Conservation (phyloP, 2,888 invertebrate genomes). For the Colostygia pectinataria region DNA sequence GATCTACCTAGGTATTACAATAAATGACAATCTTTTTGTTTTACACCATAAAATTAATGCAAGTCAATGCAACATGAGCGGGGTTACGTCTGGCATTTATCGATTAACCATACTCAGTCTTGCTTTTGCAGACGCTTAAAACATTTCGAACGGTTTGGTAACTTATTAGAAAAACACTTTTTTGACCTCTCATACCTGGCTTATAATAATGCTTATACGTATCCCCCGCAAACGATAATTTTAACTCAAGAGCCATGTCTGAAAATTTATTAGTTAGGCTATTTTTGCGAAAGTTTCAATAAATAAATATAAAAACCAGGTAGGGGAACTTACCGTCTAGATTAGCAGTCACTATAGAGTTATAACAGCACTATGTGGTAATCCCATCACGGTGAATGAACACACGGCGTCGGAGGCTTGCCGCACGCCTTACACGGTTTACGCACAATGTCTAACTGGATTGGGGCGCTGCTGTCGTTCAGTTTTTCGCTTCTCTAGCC, state of each 20-base stretch:
- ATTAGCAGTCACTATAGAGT: conserved; percentile 45
- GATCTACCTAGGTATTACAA: too few relatives aligned
- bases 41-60: neutral
- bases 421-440: conserved; percentile 43
- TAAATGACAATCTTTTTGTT: too few relatives aligned
- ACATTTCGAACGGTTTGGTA: neutral
- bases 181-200: too few relatives aligned
- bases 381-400: conserved; percentile 53
- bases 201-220: too few relatives aligned
- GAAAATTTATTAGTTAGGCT: too few relatives aligned
- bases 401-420: conserved; percentile 31
- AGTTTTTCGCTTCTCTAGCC: conserved; percentile 43
- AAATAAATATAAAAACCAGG: too few relatives aligned
- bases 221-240: too few relatives aligned
- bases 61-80: neutral
- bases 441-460: conserved; percentile 48
- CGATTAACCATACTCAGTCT: conserved; percentile 3
- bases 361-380: conserved; percentile 41
- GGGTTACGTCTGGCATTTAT: conserved; percentile 1
- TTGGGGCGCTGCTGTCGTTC: conserved; percentile 54
- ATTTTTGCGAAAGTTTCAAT: too few relatives aligned
- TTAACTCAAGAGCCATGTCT: too few relatives aligned
- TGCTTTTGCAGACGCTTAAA: neutral
- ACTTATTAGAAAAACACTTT: too few relatives aligned
- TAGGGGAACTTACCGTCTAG: conserved; percentile 44